A percentile compares a stretch with the other conserved stretches of the same genome.
These are phyloP conservation scores for Prietella phreatophila DNA, from an alignment of 2,113 vertebrate genomes.

Conservation along the genomic window DNA sequence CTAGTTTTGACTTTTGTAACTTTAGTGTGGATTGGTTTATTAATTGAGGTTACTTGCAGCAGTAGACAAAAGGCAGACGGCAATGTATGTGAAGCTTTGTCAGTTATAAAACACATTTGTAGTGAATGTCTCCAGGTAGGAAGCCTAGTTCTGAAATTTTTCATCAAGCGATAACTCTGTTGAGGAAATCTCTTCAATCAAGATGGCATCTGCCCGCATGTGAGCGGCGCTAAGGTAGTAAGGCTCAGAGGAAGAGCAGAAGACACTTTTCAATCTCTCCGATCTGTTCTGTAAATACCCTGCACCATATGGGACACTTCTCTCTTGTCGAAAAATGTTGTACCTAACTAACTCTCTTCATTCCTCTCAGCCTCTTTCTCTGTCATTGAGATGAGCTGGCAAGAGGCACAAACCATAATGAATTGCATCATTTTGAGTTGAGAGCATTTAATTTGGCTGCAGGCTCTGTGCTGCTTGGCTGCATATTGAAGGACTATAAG, in stretches of 20 bases:
- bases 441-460: constrained; percentile 25
- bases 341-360: constrained; percentile 42
- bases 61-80: neutral
- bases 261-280: constrained; percentile 52
- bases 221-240: constrained; percentile 47
- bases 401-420: constrained; percentile 26
- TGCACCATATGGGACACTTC: constrained; percentile 65
- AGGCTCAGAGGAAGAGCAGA: constrained; percentile 57
- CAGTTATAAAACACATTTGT: constrained; percentile 1
- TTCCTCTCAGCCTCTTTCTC: constrained; percentile 16
- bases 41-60: constrained; percentile 41
- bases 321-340: constrained; percentile 54
- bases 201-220: constrained; percentile 60
- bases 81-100: neutral
- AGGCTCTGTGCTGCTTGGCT: neutral
- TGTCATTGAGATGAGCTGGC: constrained; percentile 29
- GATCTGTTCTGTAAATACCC: constrained; percentile 62
- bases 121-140: constrained; percentile 32
- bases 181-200: constrained; percentile 46
- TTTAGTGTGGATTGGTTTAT: constrained; percentile 45
- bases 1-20: constrained; percentile 47
- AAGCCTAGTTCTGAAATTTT: constrained; percentile 26
- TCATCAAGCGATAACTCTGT: constrained; percentile 37
- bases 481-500: neutral
- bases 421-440: constrained; percentile 16